phyloP scores from a whole-genome alignment of 2,888 invertebrate genomes.

The Brachylomia viminalis region DNA sequence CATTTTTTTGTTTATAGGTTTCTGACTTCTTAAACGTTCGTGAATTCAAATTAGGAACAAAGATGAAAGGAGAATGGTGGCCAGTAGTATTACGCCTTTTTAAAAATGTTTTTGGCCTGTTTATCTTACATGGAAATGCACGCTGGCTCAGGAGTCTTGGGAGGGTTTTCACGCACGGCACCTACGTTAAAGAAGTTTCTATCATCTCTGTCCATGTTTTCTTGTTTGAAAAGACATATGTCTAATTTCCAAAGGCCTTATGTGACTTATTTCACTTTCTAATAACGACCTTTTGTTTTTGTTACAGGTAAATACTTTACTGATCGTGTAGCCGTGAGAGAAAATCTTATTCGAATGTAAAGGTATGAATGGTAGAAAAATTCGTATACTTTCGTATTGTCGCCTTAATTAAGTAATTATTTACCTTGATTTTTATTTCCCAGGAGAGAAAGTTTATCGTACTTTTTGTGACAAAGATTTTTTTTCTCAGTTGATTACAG shows the following conservation, averaged over 20 bases:
- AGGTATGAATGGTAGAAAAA: slow-evolving; percentile 56
- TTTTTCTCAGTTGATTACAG: background rate
- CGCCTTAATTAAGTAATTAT: slow-evolving; percentile 26
- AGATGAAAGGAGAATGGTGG: background rate
- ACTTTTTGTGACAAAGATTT: background rate
- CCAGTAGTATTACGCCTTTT: background rate
- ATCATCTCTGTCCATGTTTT: slow-evolving; percentile 48
- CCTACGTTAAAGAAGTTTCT: background rate
- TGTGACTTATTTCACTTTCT: slow-evolving; percentile 56
- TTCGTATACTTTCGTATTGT: slow-evolving; percentile 55
- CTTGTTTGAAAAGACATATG: slow-evolving; percentile 50
- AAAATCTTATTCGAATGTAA: slow-evolving; percentile 31
- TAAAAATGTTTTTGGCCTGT: background rate
- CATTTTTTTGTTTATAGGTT: background rate
- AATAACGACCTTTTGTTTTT: slow-evolving; percentile 63
- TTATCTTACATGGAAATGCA: background rate
- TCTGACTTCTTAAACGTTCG: too few species aligned
- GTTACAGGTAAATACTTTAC: slow-evolving; percentile 70
- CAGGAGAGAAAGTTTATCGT: slow-evolving; percentile 44
- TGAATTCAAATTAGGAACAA: background rate
- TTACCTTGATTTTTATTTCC: slow-evolving; percentile 33
- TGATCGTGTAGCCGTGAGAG: slow-evolving; percentile 53
- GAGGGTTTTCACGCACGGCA: background rate
- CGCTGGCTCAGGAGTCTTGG: background rate
- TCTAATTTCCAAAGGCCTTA: slow-evolving; percentile 43